phyloP scores from a whole-genome alignment of 2,113 vertebrate genomes.

The Pomatorhinus ruficollis region DNA sequence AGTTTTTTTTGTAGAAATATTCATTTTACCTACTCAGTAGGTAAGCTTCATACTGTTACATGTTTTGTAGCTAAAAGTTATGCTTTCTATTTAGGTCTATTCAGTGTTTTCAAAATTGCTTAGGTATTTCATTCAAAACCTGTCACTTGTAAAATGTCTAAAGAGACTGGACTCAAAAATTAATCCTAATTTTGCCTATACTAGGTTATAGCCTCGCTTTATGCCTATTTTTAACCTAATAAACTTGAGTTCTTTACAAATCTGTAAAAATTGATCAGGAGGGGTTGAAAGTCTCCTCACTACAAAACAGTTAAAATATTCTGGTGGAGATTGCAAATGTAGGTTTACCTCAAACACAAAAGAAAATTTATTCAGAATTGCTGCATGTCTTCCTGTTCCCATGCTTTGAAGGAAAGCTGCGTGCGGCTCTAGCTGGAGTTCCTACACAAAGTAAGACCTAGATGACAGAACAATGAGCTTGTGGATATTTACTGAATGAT shows the following conservation, averaged over 20 bases:
- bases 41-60: not conserved
- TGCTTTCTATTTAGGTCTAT: not conserved
- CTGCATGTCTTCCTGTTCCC: not conserved
- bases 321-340: not conserved
- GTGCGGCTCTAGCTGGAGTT: not conserved
- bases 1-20: not conserved
- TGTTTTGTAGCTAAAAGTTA: not conserved
- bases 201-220: not conserved
- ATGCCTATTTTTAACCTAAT: not conserved
- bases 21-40: not conserved
- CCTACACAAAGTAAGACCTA: not conserved
- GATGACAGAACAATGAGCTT: not conserved
- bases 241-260: not conserved
- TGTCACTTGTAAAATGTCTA: not conserved
- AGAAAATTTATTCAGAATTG: not conserved
- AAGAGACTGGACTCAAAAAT: not conserved
- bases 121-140: not conserved
- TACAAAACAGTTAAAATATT: not conserved
- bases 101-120: not conserved
- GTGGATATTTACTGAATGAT: not conserved
- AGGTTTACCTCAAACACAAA: not conserved
- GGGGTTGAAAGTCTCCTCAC: not conserved
- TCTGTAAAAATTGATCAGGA: not conserved
- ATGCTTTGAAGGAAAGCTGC: not conserved
- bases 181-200: not conserved